phyloP scores from a whole-genome alignment of 2,797 vertebrate genomes.

The Leuciscus waleckii region DNA sequence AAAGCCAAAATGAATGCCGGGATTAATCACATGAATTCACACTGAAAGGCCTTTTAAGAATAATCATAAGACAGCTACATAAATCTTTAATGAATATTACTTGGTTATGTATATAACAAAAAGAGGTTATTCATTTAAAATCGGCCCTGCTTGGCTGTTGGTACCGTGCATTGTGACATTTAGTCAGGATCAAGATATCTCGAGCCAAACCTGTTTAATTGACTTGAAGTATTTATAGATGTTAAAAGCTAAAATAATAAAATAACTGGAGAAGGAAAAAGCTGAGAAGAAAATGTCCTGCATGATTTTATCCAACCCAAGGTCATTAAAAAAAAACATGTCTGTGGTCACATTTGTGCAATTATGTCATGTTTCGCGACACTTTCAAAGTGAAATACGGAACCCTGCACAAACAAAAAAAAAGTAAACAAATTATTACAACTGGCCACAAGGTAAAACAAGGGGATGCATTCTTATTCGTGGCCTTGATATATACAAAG shows the following conservation, averaged over 20 bases:
- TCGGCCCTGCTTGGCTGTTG: neutral
- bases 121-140: neutral
- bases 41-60: neutral
- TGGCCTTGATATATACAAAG: no score
- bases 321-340: neutral
- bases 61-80: neutral
- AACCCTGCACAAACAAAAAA: no score
- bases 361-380: neutral
- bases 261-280: neutral
- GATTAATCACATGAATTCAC: neutral
- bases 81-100: constrained; percentile 1
- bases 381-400: no score
- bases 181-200: neutral
- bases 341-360: neutral
- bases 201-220: neutral
- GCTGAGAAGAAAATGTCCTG: neutral
- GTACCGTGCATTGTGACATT: constrained; percentile 3
- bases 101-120: constrained; percentile 1
- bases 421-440: no score
- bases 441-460: no score
- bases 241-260: neutral
- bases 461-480: no score
- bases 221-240: neutral
- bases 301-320: neutral
- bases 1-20: neutral